Evolutionary conservation across 2,888 invertebrate genomes (phyloP), one percentile per base, ranked within the genome.

Genomic region (Drosophila pegasa): DNA sequence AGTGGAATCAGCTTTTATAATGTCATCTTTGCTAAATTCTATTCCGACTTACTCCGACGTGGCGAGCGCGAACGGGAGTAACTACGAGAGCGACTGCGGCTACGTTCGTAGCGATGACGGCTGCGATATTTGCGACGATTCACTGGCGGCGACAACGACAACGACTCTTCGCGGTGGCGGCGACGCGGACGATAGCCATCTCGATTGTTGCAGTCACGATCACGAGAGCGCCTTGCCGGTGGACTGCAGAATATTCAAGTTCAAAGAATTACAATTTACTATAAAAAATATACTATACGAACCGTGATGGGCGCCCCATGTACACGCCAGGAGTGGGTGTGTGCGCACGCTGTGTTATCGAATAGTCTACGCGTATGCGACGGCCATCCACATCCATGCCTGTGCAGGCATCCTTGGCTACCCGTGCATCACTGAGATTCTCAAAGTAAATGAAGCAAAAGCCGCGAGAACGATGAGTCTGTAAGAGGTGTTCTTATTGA

Each of bases 291-390:
- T 35, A 35, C 12, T 38, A 59, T 31, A 58, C 77, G 20, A 6
- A 87, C 91, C 87, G 88, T 25, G 98, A 97, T 1, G 98, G 97
- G 92, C 96, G 97, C 51, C 99, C 99, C 96, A 98, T 97, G 91
- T 99, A 99, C 81, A 98, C 96, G 61, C 99, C 99, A 8, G 99
- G 99, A 6, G 99, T 99, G 12, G 99, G 99, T 1, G 98, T 98
- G 92, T 99, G 99, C 10, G 99, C 97, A 65, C 98, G 94, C 93
- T 98, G 96, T 41, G 99, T 99, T 87, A 99, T 98, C 7, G 98
- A 98, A 93, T 95, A 99, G 93, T 98, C 99, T 9, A 99, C 98
- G 79, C 99, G 94, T 86, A 99, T 98, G 86, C 96, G 95, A 61
- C 98, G 95, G 0, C 97, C 97, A 92, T 98, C 98, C 54, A 99